phyloP scores from a whole-genome alignment of 2,113 vertebrate species.

The Numenius arquata region DNA sequence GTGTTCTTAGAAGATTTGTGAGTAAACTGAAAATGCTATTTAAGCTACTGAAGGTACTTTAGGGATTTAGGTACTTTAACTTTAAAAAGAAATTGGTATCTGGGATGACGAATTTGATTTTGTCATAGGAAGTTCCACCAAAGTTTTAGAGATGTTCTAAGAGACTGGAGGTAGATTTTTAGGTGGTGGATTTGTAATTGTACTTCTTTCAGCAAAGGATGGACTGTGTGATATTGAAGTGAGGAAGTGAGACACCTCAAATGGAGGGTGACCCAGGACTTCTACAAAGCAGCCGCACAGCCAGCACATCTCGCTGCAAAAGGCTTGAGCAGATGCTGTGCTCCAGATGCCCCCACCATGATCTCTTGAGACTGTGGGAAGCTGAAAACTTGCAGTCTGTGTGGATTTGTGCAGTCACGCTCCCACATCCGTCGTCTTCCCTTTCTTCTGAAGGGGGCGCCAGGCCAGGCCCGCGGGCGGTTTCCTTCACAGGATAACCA shows the following conservation, averaged over 20 bases:
- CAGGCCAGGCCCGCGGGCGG: fast-evolving
- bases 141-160: not conserved
- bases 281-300: not conserved
- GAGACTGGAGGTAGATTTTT: not conserved
- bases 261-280: not conserved
- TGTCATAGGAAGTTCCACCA: not conserved
- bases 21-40: not conserved
- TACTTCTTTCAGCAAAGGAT: not conserved
- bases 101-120: not conserved
- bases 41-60: not conserved
- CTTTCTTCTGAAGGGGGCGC: not conserved
- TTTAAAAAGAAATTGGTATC: not conserved
- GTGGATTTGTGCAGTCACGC: fast-evolving
- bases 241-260: not conserved
- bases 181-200: not conserved
- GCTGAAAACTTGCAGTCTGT: not conserved
- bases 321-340: not conserved
- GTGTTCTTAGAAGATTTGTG: not conserved
- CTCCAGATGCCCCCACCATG: not conserved
- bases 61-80: not conserved
- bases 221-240: not conserved
- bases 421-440: not conserved
- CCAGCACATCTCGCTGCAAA: not conserved
- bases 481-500: not conserved
- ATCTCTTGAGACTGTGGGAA: not conserved